These are phyloP conservation scores for Dicyrtoma fusca DNA, from an alignment of 2,888 invertebrate species.

Conservation along the genomic window DNA sequence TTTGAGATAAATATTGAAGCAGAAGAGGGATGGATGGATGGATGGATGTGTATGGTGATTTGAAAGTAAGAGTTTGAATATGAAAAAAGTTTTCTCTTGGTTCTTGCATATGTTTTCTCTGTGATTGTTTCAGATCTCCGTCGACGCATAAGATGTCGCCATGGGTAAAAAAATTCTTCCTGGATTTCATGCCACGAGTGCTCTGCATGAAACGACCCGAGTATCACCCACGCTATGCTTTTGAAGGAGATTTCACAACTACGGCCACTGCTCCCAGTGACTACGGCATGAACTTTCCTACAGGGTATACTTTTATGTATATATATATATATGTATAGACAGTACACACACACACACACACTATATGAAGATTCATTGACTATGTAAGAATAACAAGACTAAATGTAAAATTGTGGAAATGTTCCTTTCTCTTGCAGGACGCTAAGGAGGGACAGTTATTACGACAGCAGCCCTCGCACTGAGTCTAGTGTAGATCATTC, in stretches of 20 bases:
- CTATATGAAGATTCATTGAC: background rate
- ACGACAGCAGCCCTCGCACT: conserved; percentile 54
- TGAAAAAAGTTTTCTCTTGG: too few relatives aligned
- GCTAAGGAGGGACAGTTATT: conserved; percentile 52
- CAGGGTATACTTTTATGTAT: conserved; percentile 52
- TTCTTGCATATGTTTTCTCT: conserved; percentile 8
- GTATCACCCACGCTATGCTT: conserved; percentile 70
- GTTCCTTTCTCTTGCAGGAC: conserved; percentile 37
- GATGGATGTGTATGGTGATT: too few relatives aligned
- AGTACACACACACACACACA: too few relatives aligned
- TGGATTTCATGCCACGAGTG: conserved; percentile 89
- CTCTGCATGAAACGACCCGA: conserved; percentile 90
- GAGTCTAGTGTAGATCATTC: conserved; percentile 56
- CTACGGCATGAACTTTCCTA: conserved; percentile 52
- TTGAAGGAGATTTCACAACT: conserved; percentile 73
- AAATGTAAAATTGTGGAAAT: background rate
- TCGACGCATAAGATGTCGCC: conserved; percentile 94
- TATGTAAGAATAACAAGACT: too few relatives aligned
- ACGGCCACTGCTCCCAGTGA: conserved; percentile 36
- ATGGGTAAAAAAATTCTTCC: conserved; percentile 82
- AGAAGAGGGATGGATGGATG: too few relatives aligned
- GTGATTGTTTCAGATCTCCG: conserved; percentile 73
- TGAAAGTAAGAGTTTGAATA: too few relatives aligned
- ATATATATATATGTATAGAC: too few relatives aligned
- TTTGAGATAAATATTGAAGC: too few relatives aligned